Percentiles rank a stretch among this genome's conserved stretches.
Conservation (phyloP, 1,140 invertebrate species). For the Eufriesea mexicana region DNA sequence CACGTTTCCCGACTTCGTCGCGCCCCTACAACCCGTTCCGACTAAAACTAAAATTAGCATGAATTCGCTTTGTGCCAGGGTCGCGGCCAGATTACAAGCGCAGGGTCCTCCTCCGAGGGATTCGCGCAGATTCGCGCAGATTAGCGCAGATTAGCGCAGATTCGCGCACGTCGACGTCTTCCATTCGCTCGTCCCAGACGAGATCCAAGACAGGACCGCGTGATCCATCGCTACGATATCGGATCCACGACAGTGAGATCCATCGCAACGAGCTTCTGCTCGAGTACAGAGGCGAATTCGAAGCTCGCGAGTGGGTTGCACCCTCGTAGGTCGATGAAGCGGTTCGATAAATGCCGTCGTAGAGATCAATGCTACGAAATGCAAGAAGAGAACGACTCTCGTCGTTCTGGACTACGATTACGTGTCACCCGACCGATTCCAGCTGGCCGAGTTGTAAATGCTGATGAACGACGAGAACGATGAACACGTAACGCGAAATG, state of each 20-base stretch:
- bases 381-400: neutral
- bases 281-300: neutral
- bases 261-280: no score
- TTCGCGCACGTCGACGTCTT: neutral
- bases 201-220: no score
- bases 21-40: slow-evolving; percentile 8
- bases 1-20: neutral
- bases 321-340: no score
- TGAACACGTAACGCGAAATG: neutral
- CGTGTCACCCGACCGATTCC: no score
- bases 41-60: slow-evolving; percentile 43
- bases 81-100: neutral
- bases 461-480: neutral
- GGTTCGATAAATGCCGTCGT: slow-evolving; percentile 1
- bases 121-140: slow-evolving; percentile 16
- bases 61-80: slow-evolving; percentile 35
- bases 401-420: neutral
- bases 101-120: neutral
- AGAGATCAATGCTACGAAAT: neutral
- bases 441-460: neutral
- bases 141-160: slow-evolving; percentile 14
- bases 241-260: neutral
- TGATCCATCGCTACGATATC: neutral
- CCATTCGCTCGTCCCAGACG: neutral
- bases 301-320: neutral